These are phyloP conservation scores for Actinopyga echinites DNA, from an alignment of 53 echinoderm and acorn worm genomes.

Conservation along the genomic window DNA sequence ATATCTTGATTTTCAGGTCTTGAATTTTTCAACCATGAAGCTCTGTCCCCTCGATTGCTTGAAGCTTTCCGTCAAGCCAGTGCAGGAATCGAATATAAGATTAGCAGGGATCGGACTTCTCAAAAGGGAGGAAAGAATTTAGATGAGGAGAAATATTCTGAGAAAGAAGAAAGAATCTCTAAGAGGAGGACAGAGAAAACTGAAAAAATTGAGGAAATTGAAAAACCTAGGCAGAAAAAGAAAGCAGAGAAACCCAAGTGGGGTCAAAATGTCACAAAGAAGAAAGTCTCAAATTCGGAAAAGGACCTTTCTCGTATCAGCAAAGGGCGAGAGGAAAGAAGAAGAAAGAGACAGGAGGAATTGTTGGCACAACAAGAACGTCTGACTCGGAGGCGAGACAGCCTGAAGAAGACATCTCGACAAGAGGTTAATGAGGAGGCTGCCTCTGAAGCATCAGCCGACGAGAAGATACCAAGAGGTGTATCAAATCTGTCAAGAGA, in stretches of 20 bases:
- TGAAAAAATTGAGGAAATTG: not conserved
- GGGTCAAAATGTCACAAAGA: conserved; percentile 62
- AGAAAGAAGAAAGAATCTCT: not conserved
- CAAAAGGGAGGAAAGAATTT: conserved; percentile 24
- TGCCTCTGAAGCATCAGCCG: not conserved
- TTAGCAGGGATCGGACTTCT: conserved; percentile 23
- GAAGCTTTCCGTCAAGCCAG: conserved; percentile 59
- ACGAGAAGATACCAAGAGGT: not conserved
- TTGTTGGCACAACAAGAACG: conserved; percentile 76
- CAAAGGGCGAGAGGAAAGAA: conserved; percentile 73
- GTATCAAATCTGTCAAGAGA: not conserved
- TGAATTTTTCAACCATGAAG: not conserved
- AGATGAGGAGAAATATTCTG: not conserved
- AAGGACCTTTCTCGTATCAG: conserved; percentile 81
- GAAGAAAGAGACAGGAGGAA: conserved; percentile 78
- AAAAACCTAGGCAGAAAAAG: conserved; percentile 16
- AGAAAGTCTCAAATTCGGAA: conserved; percentile 77
- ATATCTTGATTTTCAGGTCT: not conserved
- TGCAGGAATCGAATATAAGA: conserved; percentile 79
- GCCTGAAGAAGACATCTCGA: conserved; percentile 39
- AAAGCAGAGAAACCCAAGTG: conserved; percentile 72
- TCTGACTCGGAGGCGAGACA: conserved; percentile 55
- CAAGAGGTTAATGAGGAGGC: not conserved
- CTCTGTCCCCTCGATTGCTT: conserved; percentile 54
- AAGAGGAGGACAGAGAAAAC: conserved; percentile 6